Conservation (phyloP, 2,797 vertebrate genomes). For the Psittacula echo region DNA sequence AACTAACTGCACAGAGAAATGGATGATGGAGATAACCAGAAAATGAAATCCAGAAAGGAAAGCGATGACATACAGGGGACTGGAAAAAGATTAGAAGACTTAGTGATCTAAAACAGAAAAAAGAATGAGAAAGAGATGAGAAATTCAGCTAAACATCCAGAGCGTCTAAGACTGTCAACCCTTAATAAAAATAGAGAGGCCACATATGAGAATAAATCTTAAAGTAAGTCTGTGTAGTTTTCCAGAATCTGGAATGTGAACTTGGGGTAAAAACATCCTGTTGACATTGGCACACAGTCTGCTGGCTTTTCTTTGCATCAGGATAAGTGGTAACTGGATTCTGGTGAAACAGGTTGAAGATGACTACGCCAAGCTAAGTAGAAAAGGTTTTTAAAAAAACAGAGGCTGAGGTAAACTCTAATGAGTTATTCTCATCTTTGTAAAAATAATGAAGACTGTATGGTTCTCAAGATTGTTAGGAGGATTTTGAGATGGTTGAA, state of each 20-base stretch:
- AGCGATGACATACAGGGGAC: neutral
- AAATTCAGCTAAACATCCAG: neutral
- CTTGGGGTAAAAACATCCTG: neutral
- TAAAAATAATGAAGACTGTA: neutral
- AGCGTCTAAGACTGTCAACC: neutral
- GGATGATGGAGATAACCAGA: neutral
- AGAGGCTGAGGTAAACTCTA: neutral
- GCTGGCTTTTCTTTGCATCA: neutral
- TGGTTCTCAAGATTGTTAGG: neutral
- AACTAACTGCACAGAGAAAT: neutral
- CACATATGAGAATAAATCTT: neutral
- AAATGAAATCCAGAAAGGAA: neutral
- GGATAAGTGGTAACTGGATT: neutral
- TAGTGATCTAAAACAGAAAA: neutral
- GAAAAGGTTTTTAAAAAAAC: neutral
- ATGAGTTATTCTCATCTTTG: neutral
- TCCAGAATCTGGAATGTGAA: neutral
- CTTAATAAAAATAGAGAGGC: neutral
- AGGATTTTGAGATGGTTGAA: neutral
- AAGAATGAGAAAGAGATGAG: neutral
- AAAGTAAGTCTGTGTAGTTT: neutral
- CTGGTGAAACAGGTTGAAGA: neutral
- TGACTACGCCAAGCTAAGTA: neutral
- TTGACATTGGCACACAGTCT: neutral
- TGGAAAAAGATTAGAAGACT: neutral